Evolutionary conservation across 2,888 invertebrate genomes (phyloP).

Genomic region (Leptinotarsa rubiginosa): DNA sequence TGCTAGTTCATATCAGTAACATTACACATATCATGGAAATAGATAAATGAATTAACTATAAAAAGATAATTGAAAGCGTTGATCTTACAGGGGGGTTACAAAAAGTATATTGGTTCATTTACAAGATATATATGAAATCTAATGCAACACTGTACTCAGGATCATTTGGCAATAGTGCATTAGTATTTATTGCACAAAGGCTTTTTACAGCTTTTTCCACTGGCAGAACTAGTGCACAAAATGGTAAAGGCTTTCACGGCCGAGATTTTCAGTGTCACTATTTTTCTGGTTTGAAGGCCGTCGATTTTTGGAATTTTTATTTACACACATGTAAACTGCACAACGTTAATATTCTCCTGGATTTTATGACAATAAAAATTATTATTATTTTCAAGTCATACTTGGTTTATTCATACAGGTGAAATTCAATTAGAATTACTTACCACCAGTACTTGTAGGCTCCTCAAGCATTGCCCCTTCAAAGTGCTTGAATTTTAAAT

Average conservation of each 20-base stretch:
- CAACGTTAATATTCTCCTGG: too few species aligned
- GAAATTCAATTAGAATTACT: not conserved
- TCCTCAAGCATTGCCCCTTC: conserved; percentile 11
- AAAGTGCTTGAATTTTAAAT: not conserved
- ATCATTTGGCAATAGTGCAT: not conserved
- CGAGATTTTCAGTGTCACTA: too few species aligned
- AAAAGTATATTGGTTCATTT: not conserved
- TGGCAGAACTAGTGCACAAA: too few species aligned
- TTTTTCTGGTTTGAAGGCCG: too few species aligned
- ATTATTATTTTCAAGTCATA: not conserved
- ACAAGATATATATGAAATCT: not conserved
- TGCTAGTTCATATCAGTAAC: conserved; percentile 14
- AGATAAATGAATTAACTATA: conserved; percentile 17
- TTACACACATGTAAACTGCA: too few species aligned
- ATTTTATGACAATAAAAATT: not conserved
- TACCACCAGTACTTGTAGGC: conserved; percentile 6
- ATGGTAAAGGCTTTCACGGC: too few species aligned
- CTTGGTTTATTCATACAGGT: not conserved
- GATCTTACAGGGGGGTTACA: not conserved
- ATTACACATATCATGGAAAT: conserved; percentile 16
- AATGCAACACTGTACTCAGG: not conserved
- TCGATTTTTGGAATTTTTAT: too few species aligned
- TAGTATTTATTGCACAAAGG: too few species aligned
- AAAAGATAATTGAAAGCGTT: conserved; percentile 3
- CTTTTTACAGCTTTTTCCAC: too few species aligned